A percentile compares a stretch with the other conserved stretches of the same genome.
These are phyloP conservation scores for Trissolcus japonicus DNA, from an alignment of 2,888 invertebrate species.

Conservation along the genomic window DNA sequence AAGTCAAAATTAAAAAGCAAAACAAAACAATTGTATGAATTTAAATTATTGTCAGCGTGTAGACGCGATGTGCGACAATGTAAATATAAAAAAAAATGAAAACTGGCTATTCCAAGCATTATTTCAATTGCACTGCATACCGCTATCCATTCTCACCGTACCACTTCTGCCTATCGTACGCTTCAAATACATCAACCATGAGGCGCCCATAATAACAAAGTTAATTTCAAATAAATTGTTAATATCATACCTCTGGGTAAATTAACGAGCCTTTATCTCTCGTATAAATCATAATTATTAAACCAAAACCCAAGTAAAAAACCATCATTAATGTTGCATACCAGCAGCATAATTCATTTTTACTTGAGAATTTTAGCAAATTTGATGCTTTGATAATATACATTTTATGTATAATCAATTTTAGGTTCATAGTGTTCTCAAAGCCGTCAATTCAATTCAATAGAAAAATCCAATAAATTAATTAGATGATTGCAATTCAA, in stretches of 20 bases:
- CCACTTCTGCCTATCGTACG: constrained; percentile 42
- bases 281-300: constrained; percentile 48
- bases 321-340: no score
- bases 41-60: constrained; percentile 60
- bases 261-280: constrained; percentile 55
- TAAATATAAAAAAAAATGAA: constrained; percentile 61
- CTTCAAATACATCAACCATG: constrained; percentile 41
- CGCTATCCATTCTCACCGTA: constrained; percentile 53
- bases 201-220: constrained; percentile 30
- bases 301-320: constrained; percentile 42
- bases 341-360: not conserved
- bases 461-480: not conserved
- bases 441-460: no score
- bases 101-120: constrained; percentile 35
- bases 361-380: not conserved
- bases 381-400: not conserved
- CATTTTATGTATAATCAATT: no score
- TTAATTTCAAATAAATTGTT: constrained; percentile 23
- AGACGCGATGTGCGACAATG: constrained; percentile 73
- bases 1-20: no score
- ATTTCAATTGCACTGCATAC: constrained; percentile 41
- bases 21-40: no score
- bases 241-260: not conserved
- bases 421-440: no score
- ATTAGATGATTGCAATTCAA: no score